Percentiles rank a stretch among this genome's conserved stretches.
phyloP scores from a whole-genome alignment of 2,888 invertebrate genomes.

The Sphaerophoria rueppellii region DNA sequence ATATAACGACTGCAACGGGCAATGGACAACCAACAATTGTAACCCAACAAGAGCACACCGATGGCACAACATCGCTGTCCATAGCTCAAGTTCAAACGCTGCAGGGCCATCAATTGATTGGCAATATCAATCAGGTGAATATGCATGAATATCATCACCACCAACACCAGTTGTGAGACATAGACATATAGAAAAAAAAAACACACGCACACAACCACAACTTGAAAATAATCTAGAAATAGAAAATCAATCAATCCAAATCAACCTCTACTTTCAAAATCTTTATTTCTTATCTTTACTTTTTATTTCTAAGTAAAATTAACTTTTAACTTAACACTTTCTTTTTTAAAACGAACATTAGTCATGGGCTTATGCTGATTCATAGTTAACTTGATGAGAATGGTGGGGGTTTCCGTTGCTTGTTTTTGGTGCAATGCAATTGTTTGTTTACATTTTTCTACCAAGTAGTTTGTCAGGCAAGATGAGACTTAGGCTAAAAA shows the following conservation, averaged over 20 bases:
- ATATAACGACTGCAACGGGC: conserved; percentile 79
- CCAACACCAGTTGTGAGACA: conserved; percentile 77
- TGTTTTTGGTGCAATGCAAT: too few species aligned
- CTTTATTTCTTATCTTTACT: conserved; percentile 30
- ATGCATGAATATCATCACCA: conserved; percentile 80
- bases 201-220: conserved; percentile 60
- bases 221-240: conserved; percentile 7
- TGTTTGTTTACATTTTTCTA: too few species aligned
- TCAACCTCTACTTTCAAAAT: conserved; percentile 46
- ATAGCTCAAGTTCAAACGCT: conserved; percentile 82
- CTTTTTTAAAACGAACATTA: conserved; percentile 29
- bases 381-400: neutral
- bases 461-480: too few species aligned
- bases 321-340: conserved; percentile 38
- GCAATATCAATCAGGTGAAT: conserved; percentile 83
- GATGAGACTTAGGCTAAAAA: too few species aligned
- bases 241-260: conserved; percentile 49
- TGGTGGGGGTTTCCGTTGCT: too few species aligned
- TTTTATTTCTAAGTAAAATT: conserved; percentile 52
- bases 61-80: conserved; percentile 81
- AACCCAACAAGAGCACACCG: conserved; percentile 81
- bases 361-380: conserved; percentile 21
- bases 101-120: conserved; percentile 82
- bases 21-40: conserved; percentile 77
- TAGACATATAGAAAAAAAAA: conserved; percentile 54